phyloP scores from a whole-genome alignment of 2,797 vertebrate species.

The Sylvilagus floridanus region DNA sequence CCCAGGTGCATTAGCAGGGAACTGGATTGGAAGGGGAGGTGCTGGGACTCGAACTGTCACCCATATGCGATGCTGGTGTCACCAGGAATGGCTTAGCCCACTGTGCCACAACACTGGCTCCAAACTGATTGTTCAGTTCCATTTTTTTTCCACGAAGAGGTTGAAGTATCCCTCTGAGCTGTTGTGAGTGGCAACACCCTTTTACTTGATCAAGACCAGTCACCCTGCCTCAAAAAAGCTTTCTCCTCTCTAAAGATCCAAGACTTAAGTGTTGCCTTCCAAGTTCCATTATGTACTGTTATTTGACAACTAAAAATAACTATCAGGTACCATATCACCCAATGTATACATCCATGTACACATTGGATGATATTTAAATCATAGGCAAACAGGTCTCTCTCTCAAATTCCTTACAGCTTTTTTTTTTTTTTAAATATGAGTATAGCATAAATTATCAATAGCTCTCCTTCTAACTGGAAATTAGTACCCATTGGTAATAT shows the following conservation, averaged over 20 bases:
- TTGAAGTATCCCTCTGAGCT: neutral
- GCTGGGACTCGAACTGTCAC: no score
- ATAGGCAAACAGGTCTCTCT: neutral
- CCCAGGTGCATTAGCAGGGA: no score
- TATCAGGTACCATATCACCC: neutral
- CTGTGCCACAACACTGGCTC: no score
- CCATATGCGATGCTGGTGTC: no score
- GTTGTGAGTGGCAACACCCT: neutral
- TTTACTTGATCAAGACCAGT: neutral
- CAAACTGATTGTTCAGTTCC: no score
- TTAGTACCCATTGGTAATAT: neutral
- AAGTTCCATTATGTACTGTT: neutral
- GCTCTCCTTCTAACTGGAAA: neutral
- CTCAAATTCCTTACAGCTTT: neutral
- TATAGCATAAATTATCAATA: no score
- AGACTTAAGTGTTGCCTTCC: neutral
- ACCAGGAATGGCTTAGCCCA: no score
- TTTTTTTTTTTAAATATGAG: neutral
- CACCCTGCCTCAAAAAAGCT: no score
- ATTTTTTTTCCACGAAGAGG: no score
- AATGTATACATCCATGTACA: no score
- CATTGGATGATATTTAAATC: neutral
- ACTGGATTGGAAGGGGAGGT: no score
- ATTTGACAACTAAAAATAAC: neutral
- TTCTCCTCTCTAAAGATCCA: neutral